Percentiles rank a stretch among this genome's conserved stretches.
Evolutionary conservation across 2,797 vertebrate species (phyloP).

Genomic region (Ptychobarbus kaznakovi): DNA sequence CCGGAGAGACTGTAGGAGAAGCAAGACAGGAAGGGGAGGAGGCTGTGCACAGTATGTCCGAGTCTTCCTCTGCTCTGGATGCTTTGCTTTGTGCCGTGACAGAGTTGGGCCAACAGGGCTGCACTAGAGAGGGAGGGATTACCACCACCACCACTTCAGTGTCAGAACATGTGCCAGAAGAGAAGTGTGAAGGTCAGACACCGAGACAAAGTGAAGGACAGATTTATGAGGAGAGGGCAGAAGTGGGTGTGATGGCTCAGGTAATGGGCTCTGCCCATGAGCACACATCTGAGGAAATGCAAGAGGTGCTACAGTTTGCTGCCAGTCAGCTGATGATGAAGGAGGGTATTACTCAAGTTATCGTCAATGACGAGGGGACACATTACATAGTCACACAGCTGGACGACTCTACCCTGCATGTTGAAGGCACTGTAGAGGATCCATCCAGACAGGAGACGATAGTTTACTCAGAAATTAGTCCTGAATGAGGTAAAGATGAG

Average conservation of each 20-base stretch:
- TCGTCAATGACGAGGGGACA: constrained; percentile 93
- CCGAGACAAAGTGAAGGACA: constrained; percentile 69
- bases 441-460: constrained; percentile 22
- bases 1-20: constrained; percentile 14
- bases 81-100: constrained; percentile 93
- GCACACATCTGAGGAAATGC: constrained; percentile 81
- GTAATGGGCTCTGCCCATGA: constrained; percentile 73
- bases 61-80: constrained; percentile 88
- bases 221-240: constrained; percentile 74
- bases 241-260: constrained; percentile 77
- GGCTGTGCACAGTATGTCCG: constrained; percentile 71
- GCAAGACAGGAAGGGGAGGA: constrained; percentile 63
- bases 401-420: constrained; percentile 82
- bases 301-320: constrained; percentile 92
- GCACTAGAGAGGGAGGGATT: constrained; percentile 57
- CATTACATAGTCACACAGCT: constrained; percentile 96
- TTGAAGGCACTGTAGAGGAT: constrained; percentile 72
- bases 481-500: neutral
- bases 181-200: constrained; percentile 4
- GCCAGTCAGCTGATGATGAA: constrained; percentile 90
- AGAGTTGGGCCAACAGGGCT: constrained; percentile 85
- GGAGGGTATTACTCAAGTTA: constrained; percentile 93
- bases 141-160: constrained; percentile 16
- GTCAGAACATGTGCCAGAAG: constrained; percentile 64
- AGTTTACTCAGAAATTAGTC: constrained; percentile 25